phyloP scores from a whole-genome alignment of 2,888 invertebrate species.

The Drosophila borealis region DNA sequence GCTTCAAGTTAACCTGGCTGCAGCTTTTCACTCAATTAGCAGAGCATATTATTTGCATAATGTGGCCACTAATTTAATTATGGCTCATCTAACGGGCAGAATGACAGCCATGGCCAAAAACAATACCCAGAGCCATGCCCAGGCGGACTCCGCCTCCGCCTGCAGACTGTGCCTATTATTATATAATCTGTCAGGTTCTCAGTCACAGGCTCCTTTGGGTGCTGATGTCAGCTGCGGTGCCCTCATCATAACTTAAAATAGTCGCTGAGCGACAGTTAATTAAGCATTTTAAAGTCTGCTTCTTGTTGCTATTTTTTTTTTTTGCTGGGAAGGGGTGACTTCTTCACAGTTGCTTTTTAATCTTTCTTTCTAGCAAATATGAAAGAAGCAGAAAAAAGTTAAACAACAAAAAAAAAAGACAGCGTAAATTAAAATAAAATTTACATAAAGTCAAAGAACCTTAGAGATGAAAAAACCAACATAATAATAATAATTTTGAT shows the following conservation, averaged over 20 bases:
- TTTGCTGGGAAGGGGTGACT: slow-evolving; percentile 24
- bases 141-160: background rate
- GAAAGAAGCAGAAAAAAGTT: background rate
- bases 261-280: slow-evolving; percentile 66
- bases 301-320: slow-evolving; percentile 18
- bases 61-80: slow-evolving; percentile 60
- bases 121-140: background rate
- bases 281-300: slow-evolving; percentile 63
- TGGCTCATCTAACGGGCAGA: slow-evolving; percentile 51
- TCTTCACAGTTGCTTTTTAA: slow-evolving; percentile 54
- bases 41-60: slow-evolving; percentile 71
- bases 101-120: slow-evolving; percentile 17
- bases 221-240: slow-evolving; percentile 69
- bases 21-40: slow-evolving; percentile 65
- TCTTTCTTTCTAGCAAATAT: slow-evolving; percentile 33
- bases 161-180: slow-evolving; percentile 53
- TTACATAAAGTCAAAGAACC: slow-evolving; percentile 71
- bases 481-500: slow-evolving; percentile 50
- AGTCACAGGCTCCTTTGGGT: slow-evolving; percentile 56
- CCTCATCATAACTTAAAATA: slow-evolving; percentile 76
- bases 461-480: slow-evolving; percentile 26
- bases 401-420: slow-evolving; percentile 8
- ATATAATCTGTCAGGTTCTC: slow-evolving; percentile 68
- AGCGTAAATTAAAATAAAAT: slow-evolving; percentile 73
- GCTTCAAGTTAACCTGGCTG: background rate